Base-by-base conservation (phyloP, 1,140 invertebrate genomes). In the Hylaeus anthracinus region DNA sequence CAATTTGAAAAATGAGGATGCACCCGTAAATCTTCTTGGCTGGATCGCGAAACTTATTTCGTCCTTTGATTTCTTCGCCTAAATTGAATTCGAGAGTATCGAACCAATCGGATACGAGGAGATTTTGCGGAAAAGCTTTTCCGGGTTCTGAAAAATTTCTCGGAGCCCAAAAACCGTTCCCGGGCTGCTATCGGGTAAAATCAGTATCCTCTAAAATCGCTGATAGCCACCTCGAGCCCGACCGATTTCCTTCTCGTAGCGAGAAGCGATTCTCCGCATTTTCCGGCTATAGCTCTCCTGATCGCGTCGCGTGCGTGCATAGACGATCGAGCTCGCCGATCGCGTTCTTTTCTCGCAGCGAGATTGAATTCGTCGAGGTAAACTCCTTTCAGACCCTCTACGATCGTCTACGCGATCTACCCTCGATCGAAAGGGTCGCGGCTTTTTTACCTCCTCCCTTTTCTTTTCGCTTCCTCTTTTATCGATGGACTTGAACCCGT, bases 331-430 rank as follows among this genome's bases (percentile, higher is more conserved):
- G 45, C 61, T 1, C 15, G 67, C 26, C 77, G 77, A 81, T 86
- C 80, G 85, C 72, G 83, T 86, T 75, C 81, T 82, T 64, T 86
- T 86, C 80, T 76, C 55, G 56, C 75, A 53, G 53, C 63, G 75
- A 86, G 81, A 86, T 86, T 86, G 85, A 86, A 86, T 86, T 79
- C 85, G 70, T 69, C 74, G 73, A 48, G 64, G 67, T 60, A 86
- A 86, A 85, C 84, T 72, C 84, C 53, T 79, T 86, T 86, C 66
- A 43, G 74, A 74, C 61, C 55, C 61, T 60, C 61, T 51, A 51
- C 53, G 26, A 8, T 45, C 56, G 53, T 56, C 45, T 26, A n/a
- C 67, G 63, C 76, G 26, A 67, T 82, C 63, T 48, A 65, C 3
- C 51, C 53, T 12, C 67, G 58, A 43, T 77, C 65, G 74, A 80